These are phyloP conservation scores for Amphipyra tragopoginis DNA, from an alignment of 2,888 invertebrate species.

Conservation along the genomic window DNA sequence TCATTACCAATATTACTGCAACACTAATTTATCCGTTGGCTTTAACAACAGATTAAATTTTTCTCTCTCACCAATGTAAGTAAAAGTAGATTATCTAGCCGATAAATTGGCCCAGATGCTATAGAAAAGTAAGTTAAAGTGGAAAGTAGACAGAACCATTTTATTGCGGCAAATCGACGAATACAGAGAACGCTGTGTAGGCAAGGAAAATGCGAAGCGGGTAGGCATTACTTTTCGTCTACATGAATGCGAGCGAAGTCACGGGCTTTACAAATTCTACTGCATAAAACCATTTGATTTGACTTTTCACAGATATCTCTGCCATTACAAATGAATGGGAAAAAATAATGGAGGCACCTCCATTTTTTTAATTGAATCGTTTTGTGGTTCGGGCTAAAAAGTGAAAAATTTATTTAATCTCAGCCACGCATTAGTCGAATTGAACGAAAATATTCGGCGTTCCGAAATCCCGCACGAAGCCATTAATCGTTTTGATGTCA, in stretches of 20 bases:
- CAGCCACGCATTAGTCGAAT: constrained; percentile 79
- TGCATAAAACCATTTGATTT: constrained; percentile 51
- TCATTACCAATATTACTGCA: too few species aligned
- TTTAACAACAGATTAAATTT: too few species aligned
- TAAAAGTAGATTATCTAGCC: neutral
- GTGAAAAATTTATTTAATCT: constrained; percentile 77
- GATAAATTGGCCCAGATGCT: constrained; percentile 19
- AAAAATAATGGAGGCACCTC: constrained; percentile 53
- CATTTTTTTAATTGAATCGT: constrained; percentile 62
- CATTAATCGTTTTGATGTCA: constrained; percentile 89
- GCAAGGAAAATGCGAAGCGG: constrained; percentile 43
- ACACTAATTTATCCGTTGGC: too few species aligned
- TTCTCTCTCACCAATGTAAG: neutral
- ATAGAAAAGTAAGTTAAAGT: constrained; percentile 27
- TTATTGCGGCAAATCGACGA: constrained; percentile 51
- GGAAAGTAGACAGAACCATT: constrained; percentile 34
- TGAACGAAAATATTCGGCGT: constrained; percentile 83
- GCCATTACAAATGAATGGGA: constrained; percentile 56
- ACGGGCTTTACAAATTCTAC: constrained; percentile 44
- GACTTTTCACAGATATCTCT: constrained; percentile 52
- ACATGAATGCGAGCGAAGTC: constrained; percentile 32
- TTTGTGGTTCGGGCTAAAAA: constrained; percentile 63
- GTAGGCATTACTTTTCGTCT: constrained; percentile 33
- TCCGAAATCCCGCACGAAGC: constrained; percentile 78
- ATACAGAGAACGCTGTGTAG: constrained; percentile 47